Evolutionary conservation across 1,140 invertebrate species (phyloP), one percentile per base, ranked within the genome.

Genomic region (Anastrepha obliqua): DNA sequence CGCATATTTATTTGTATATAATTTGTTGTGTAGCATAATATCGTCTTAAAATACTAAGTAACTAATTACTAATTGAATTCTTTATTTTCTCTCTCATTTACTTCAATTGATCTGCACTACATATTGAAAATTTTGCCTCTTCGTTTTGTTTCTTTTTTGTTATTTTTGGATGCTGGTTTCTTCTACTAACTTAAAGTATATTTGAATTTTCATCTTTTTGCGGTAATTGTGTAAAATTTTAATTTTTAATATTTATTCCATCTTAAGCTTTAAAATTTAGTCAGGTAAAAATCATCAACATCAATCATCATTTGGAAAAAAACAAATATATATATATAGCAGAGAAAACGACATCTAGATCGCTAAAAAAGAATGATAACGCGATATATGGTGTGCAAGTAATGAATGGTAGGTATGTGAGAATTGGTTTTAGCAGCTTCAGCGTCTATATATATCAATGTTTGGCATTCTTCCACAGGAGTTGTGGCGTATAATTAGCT

Each of bases 41-140:
- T 86, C 59, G 55, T 42, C 85, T 86, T 86, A 86, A 60, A 81
- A 81, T 81, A 81, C 85, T 86, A 86, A 60, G 85, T 86, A 70
- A 87, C 64, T 87, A 87, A 87, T 70, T 70, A 8, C 86, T 87
- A 87, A 87, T 87, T 87, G 64, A 87, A 62, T 87, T 64, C 60
- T 67, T 62, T 87, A 70, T 65, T 47, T 67, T 87, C 86, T 87
- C 86, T 87, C 86, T 87, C 86, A 47, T 87, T 87, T 87, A 29
- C 42, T 39, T 51, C 51, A 55, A 20, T 42, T 87, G 9, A 15
- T 67, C 15, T 47, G 59, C 64, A 42, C 15, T 17, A 29, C 39
- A n/a, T 70, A 42, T 65, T 86, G 20, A 13, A 39, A 59, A 55
- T 65, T 81, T 20, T 78, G 42, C 39, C 1, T 70, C 3, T 42